Base-by-base conservation (phyloP, 2,888 invertebrate genomes). In the Allophyes oxyacanthae region DNA sequence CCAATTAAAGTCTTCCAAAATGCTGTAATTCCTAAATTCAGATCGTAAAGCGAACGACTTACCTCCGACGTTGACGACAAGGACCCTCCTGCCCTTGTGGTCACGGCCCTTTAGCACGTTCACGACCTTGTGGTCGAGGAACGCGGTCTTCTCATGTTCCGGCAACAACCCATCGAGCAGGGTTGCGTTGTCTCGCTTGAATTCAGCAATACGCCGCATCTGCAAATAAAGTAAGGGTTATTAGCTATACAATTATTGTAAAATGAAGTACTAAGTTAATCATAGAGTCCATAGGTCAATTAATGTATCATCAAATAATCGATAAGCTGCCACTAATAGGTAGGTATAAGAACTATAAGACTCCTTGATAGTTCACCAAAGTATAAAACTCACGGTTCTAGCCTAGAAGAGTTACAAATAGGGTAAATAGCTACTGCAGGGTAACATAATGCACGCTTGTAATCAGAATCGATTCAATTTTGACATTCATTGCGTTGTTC, bases 91-190 rank as follows among this genome's bases (percentile, higher is more conserved):
- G 15, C 97, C 97, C 80, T 96, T 95, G 73, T 97, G 96, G 84
- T 98, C 98, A 37, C 96, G 95, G 56, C 96, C 95, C 73, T 95
- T 96, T 65, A 98, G 82, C 2, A 98, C 97, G 82, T 97, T 98
- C 6, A 97, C 96, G 0, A 97, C 95, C 71, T 96, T 95, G 83
- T 96, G 95, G 20, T 97, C 95, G n/a, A 95, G 87, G 79, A 97
- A 95, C 6, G 96, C 95, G 0, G 92, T 91, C 81, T 95, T 95
- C 79, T 97, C 96, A 43, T 96, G 95, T 14, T 94, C 94, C 0
- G 97, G 96, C 79, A 96, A 82, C 50, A 98, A 85, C 33, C 96
- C 95, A 45, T 95, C 95, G 36, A 97, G 84, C 0, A 97, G 85
- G 0, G 92, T 82, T 0, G 95, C 95, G 81, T 98, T 94, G 68